A percentile compares a stretch with the other conserved stretches of the same genome.
These are phyloP conservation scores for Nomada lathburiana DNA, from an alignment of 2,888 invertebrate species.

Conservation along the genomic window DNA sequence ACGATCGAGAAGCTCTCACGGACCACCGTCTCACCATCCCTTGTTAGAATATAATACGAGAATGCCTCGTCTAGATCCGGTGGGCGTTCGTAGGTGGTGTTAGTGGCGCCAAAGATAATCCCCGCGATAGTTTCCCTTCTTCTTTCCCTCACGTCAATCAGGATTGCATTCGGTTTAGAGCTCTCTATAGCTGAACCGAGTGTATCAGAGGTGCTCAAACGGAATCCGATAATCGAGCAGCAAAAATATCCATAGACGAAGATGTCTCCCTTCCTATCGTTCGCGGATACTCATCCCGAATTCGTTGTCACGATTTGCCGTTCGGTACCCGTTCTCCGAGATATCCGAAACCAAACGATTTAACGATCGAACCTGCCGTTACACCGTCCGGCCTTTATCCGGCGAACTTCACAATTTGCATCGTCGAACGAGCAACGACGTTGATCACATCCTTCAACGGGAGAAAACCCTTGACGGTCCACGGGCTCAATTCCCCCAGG, in stretches of 20 bases:
- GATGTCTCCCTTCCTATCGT: conserved; percentile 32
- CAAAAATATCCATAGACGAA: conserved; percentile 38
- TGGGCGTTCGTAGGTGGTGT: conserved; percentile 76
- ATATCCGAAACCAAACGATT: too few relatives aligned
- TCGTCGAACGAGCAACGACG: conserved; percentile 13
- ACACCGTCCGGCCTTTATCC: neutral
- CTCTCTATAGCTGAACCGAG: conserved; percentile 78
- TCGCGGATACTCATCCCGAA: conserved; percentile 51
- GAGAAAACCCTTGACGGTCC: neutral
- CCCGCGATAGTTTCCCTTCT: conserved; percentile 80
- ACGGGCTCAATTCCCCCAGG: neutral
- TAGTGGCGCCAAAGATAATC: conserved; percentile 84
- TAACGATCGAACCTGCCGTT: too few relatives aligned
- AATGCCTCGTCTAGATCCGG: conserved; percentile 68
- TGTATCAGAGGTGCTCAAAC: conserved; percentile 80
- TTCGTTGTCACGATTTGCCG: neutral
- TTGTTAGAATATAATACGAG: conserved; percentile 72
- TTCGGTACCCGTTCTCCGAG: too few relatives aligned
- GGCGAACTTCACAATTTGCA: neutral
- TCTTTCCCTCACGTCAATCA: conserved; percentile 82
- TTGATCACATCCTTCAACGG: neutral
- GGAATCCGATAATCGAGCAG: conserved; percentile 63
- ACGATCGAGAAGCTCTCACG: conserved; percentile 72
- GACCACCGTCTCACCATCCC: conserved; percentile 62
- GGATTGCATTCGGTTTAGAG: conserved; percentile 83